Evolutionary conservation across 2,113 vertebrate species (phyloP), one percentile per base, ranked within the genome.

Genomic region (Aix galericulata): DNA sequence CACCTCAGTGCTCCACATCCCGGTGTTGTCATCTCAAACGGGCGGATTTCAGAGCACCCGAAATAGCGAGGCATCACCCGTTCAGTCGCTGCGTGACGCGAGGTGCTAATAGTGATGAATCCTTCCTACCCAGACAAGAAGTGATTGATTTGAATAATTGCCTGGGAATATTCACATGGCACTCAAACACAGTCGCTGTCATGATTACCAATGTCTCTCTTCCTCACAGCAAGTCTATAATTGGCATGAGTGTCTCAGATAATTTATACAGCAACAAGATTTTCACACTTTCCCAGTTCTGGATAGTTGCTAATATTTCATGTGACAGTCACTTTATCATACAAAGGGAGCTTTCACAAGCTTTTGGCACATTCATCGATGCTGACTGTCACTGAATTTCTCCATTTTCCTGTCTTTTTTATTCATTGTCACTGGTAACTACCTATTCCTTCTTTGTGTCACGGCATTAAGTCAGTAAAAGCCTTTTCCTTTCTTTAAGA

Each of bases 291-390:
- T 82, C 73, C 75, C 82, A 36, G 71, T 83, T 93, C 67, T 84
- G 73, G 87, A 85, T 78, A 93, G 80, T 73, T 94, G 93, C 93
- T 97, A 95, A 95, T 96, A 95, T 95, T 93, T 96, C 92, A 92
- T 55, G 58, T 91, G 91, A 77, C 92, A 95, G 80, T 85, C 50
- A 91, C 74, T 97, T 92, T 89, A 88, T 88, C 82, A 95, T 82
- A 82, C 67, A 83, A 81, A 81, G 34, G 62, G 66, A 89, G 72
- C 44, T 87, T 84, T 90, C 72, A 34, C 3, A 1, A 82, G 68
- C 53, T 92, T 90, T 92, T 75, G 83, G 78, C 84, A 81, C 64
- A 68, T 87, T 74, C 91, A 46, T 87, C 82, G 82, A 64, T 89
- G 63, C 52, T 0, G 6, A 82, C 74, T 97, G 87, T 84, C 83